Evolutionary conservation across 2,113 vertebrate species (phyloP), one percentile per base, ranked within the genome.

Genomic region (Sinocyclocheilus grahami): DNA sequence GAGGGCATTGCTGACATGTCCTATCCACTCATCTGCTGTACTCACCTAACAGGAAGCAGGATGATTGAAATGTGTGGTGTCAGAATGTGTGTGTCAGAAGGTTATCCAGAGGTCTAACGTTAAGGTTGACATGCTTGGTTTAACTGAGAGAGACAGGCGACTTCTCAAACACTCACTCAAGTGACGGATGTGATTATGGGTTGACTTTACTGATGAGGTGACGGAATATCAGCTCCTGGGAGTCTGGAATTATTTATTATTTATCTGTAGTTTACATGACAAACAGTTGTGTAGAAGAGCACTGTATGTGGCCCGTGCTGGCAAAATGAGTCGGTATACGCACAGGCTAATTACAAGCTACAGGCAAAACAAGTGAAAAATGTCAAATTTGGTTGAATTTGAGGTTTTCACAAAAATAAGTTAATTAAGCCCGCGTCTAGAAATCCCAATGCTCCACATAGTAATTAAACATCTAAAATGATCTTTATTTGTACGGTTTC

Each of bases 51-150:
- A 42, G 33, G 63, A 58, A 20, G 9, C 14, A 24, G 42, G 39
- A 37, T 39, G 46, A 72, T 53, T 11, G 27, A 55, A 72, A 83
- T 72, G 27, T 72, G 46, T n/a, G 30, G 46, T 55, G 65, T 83
- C 82, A 83, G 48, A 71, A 22, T 22, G 80, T 71, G 62, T 51
- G 27, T 83, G 67, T 72, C 65, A 37, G 67, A 53, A 72, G 82
- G 46, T 71, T 72, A 55, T 37, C 27, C 48, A n/a, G 42, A 83
- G 81, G 81, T 72, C 48, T 83, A 8, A 83, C 58, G 82, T 82
- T 69, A 8, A 67, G n/a, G 63, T 48, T 82, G 63, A 69, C 80
- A 48, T 83, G 65, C 12, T 39, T 20, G 3, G 12, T 53, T 83
- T 72, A 55, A 83, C 30, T 22, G 63, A 82, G 10, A 67, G 63